Base-by-base conservation (phyloP, 2,113 vertebrate genomes). In the Cyanoderma ruficeps region DNA sequence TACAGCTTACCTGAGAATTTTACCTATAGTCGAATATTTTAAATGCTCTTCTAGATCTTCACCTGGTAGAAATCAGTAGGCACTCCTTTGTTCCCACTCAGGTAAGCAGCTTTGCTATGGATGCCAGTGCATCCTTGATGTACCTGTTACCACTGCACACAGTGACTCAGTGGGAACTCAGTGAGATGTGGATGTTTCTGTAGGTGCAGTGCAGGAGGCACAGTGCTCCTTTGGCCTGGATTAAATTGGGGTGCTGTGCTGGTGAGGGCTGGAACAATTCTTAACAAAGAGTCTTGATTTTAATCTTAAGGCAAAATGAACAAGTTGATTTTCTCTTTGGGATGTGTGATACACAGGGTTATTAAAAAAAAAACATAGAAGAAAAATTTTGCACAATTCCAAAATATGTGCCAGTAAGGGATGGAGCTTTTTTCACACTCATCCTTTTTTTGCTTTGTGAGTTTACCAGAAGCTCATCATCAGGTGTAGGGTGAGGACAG, bases 401-500 rank as follows among this genome's bases (percentile, higher is more conserved):
- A 53, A 27, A 78, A 12, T 53, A 5, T 1, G 6, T 25, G 9
- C 7, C 18, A 20, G 23, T 39, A 46, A 77, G 28, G 10, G 7
- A 12, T 63, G 11, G 12, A 20, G 0, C 0, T 25, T 47, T 78
- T 74, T n/a, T 27, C 0, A 41, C 41, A 5, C n/a, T 49, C 2
- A 5, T 64, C 13, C 13, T 50, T 74, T 60, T 57, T 55, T 74
- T 60, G 6, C 9, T 60, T 52, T 65, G 5, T 33, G 15, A 1
- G 6, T 30, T 82, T 82, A 35, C 6, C 8, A 78, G 60, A 56
- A 69, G 9, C 4, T 82, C n/a, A 52, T 69, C 15, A 30, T n/a
- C 41, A 74, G 69, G 13, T 80, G 15, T 60, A 23, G 18, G 4
- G 31, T 60, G 70, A 81, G n/a, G 46, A 65, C 25, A 70, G 76